These are phyloP conservation scores for Conus ventricosus DNA, from an alignment of 1,140 invertebrate genomes.

Conservation along the genomic window DNA sequence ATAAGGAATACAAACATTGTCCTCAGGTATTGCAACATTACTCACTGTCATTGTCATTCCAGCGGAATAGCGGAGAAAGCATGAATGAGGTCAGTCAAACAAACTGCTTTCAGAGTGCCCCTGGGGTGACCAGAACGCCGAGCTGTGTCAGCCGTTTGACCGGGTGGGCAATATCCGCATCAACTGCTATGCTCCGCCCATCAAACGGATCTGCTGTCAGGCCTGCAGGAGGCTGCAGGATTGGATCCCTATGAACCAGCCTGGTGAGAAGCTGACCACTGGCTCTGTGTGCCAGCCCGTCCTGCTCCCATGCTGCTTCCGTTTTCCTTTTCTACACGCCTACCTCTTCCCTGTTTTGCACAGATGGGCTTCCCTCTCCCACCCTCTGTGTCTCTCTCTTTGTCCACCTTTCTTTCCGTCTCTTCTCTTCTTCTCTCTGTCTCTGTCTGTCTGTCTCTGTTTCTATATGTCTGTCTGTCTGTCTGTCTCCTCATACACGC, in stretches of 20 bases:
- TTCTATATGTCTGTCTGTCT: background rate
- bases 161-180: conserved; percentile 46
- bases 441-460: background rate
- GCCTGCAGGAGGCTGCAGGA: conserved; percentile 54
- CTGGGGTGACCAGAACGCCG: conserved; percentile 66
- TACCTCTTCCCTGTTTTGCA: no score
- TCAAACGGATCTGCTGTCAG: conserved; percentile 60
- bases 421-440: background rate
- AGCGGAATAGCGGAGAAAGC: no score
- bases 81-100: no score
- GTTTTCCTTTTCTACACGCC: no score
- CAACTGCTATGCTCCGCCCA: conserved; percentile 59
- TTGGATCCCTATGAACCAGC: conserved; percentile 45
- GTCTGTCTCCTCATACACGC: no score
- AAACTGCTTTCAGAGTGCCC: conserved; percentile 52
- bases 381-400: no score
- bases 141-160: conserved; percentile 60
- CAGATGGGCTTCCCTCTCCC: no score
- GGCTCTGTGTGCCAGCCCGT: background rate
- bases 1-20: no score
- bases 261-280: conserved; percentile 39
- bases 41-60: no score
- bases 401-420: background rate
- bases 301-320: no score
- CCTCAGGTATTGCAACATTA: no score